Evolutionary conservation across 2,113 vertebrate species (phyloP), one percentile per base, ranked within the genome.

Genomic region (Tachycineta bicolor): DNA sequence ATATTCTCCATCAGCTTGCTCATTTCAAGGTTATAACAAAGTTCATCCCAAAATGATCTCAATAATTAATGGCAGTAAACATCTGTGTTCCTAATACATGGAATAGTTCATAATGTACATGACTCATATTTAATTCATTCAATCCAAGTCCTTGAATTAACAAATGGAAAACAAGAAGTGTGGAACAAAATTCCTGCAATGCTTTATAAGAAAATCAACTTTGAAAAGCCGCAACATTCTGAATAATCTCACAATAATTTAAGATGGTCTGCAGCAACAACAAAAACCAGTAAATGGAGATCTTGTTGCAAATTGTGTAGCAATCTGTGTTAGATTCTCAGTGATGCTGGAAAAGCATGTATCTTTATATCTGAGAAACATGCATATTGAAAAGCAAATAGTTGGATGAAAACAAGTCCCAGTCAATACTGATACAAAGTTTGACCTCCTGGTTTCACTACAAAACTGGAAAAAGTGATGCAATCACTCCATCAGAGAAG

Each of bases 41-140:
- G 76, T 83, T 94, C 79, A 94, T 78, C 60, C 49, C 80, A 49
- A 93, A 96, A 93, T 89, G 37, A 96, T 94, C 76, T 93, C 79
- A 96, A 82, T 77, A 96, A 70, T 90, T 94, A 75, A 92, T 90
- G 60, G 29, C 52, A 84, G 68, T 96, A 96, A 95, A 96, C 93
- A 96, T 93, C 96, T 96, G 88, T 82, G 86, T 92, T 93, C 62
- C 75, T 71, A 83, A 89, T 60, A 81, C 79, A 94, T 73, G 81
- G 92, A 96, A 83, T 59, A 80, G 82, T 83, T 95, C 75, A 71
- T 93, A 92, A 94, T 60, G 76, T 68, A 83, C 55, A 68, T 94
- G 92, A 96, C 75, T 96, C 92, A 90, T 90, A 91, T 86, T 86
- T 93, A 90, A 93, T 95, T 92, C 33, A 88, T 76, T 83, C 64